Evolutionary conservation across 2,797 vertebrate genomes (phyloP).

Genomic region (Discoglossus pictus): DNA sequence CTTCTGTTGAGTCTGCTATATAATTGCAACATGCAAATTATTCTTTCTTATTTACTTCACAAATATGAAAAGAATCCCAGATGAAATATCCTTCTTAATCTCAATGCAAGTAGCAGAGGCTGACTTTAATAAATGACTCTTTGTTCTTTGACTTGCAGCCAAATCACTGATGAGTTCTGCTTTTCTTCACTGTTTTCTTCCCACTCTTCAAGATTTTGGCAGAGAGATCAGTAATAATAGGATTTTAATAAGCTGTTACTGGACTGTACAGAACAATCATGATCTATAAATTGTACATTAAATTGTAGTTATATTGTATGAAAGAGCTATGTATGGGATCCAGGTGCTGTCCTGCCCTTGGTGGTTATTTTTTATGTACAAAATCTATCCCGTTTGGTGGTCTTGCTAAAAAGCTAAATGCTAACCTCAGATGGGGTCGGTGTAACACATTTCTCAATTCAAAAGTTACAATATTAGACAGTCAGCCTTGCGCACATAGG

Average conservation of each 20-base stretch:
- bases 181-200: slow-evolving; percentile 48
- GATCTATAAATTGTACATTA: slow-evolving; percentile 45
- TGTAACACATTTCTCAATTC: too few relatives aligned
- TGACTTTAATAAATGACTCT: slow-evolving; percentile 37
- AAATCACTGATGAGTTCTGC: slow-evolving; percentile 12
- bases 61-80: slow-evolving; percentile 27
- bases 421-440: too few relatives aligned
- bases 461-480: too few relatives aligned
- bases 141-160: slow-evolving; percentile 42
- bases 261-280: slow-evolving; percentile 36
- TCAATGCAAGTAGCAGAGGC: slow-evolving; percentile 46
- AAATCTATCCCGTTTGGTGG: too few relatives aligned
- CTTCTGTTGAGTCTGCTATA: background rate
- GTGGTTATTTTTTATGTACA: background rate
- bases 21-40: slow-evolving; percentile 9
- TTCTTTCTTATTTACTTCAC: slow-evolving; percentile 15
- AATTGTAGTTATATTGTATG: slow-evolving; percentile 36
- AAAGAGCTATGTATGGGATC: slow-evolving; percentile 33
- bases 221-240: slow-evolving; percentile 34
- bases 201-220: slow-evolving; percentile 37
- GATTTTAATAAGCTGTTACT: slow-evolving; percentile 49
- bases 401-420: too few relatives aligned
- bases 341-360: background rate
- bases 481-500: too few relatives aligned
- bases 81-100: slow-evolving; percentile 51